phyloP scores from a whole-genome alignment of 2,113 vertebrate genomes.

The Melanocharis versteri region DNA sequence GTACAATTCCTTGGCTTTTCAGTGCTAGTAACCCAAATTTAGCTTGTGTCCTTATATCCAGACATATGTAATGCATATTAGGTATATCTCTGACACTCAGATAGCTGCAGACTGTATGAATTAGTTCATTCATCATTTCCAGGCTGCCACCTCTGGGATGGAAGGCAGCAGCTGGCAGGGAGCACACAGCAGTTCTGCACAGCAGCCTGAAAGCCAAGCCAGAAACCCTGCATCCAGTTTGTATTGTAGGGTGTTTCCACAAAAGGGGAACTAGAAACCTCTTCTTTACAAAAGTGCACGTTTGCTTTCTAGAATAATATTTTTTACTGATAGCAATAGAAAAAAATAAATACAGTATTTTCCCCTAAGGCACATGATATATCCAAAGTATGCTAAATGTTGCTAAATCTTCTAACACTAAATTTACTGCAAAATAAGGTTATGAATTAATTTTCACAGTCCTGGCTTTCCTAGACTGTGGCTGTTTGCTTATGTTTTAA shows the following conservation, averaged over 20 bases:
- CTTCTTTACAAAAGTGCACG: neutral
- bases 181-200: neutral
- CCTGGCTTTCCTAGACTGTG: neutral
- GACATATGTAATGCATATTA: neutral
- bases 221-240: neutral
- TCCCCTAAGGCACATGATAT: neutral
- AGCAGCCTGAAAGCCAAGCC: neutral
- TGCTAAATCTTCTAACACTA: neutral
- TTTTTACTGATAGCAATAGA: neutral
- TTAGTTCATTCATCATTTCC: constrained; percentile 32
- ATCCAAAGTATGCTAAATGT: neutral
- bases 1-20: neutral
- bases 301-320: neutral
- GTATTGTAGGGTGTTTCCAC: neutral
- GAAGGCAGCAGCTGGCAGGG: neutral
- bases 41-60: neutral
- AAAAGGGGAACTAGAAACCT: neutral
- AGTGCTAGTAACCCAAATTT: neutral
- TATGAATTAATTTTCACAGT: neutral
- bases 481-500: constrained; percentile 1
- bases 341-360: neutral
- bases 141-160: neutral
- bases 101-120: neutral
- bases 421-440: neutral
- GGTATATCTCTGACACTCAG: neutral